Evolutionary conservation across 1,140 invertebrate species (phyloP).

Genomic region (Drosophila lini): DNA sequence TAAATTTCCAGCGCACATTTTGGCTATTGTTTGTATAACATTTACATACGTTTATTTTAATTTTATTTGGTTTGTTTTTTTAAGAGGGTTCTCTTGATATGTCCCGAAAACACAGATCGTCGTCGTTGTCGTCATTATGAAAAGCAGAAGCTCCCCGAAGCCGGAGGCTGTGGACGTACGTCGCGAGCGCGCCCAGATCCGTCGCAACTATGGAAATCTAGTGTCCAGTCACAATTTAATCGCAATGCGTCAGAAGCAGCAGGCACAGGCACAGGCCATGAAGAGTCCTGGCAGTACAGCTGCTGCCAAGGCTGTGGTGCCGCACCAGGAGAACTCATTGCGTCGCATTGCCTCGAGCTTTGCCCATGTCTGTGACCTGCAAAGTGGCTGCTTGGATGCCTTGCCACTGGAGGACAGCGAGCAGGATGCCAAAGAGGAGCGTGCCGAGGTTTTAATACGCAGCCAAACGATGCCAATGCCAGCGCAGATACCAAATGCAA

Average conservation of each 20-base stretch:
- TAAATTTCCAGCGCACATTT: constrained; percentile 54
- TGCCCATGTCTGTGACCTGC: constrained; percentile 47
- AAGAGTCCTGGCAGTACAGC: not conserved
- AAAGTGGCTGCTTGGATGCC: constrained; percentile 22
- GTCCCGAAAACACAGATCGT: not conserved
- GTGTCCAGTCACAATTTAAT: constrained; percentile 49
- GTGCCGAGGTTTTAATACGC: constrained; percentile 53
- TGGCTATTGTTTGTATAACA: not conserved
- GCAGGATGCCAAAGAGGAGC: constrained; percentile 55
- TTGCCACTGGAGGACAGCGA: constrained; percentile 53
- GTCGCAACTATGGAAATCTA: constrained; percentile 59
- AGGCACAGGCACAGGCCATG: not conserved
- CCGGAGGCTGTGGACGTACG: constrained; percentile 28
- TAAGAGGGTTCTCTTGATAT: not conserved
- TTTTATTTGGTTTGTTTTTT: not conserved
- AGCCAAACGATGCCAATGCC: constrained; percentile 28
- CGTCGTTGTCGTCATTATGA: not conserved
- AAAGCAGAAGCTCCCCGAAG: not conserved
- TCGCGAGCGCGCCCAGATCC: constrained; percentile 52
- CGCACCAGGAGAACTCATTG: constrained; percentile 7
- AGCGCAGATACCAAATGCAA: not conserved
- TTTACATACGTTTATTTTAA: not conserved
- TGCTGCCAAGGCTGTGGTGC: not conserved
- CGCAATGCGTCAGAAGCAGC: constrained; percentile 29
- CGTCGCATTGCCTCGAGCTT: constrained; percentile 64